Conservation (phyloP, 2,113 vertebrate genomes). For the Anguilla rostrata region DNA sequence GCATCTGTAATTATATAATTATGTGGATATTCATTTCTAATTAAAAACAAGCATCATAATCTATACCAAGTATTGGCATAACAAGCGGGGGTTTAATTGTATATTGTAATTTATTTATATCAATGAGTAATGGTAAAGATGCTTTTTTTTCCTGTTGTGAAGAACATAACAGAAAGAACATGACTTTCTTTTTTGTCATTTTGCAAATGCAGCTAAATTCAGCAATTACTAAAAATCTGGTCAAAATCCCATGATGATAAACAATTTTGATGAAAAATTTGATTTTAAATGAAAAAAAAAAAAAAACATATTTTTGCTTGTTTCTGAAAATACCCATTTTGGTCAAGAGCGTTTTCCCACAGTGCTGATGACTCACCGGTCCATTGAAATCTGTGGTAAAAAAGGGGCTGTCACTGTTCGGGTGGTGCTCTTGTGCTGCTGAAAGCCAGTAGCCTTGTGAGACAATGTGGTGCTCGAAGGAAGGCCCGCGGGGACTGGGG, state of each 20-base stretch:
- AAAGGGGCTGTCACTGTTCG: not conserved
- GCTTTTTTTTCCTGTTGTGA: too few relatives aligned
- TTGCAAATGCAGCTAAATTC: not conserved
- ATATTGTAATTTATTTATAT: slow-evolving; percentile 37
- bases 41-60: slow-evolving; percentile 33
- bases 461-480: slow-evolving; percentile 9
- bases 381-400: not conserved
- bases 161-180: too few relatives aligned
- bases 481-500: slow-evolving; percentile 8
- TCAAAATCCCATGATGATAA: too few relatives aligned
- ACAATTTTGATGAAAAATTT: not conserved
- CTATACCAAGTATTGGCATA: slow-evolving; percentile 25
- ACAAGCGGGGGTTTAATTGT: slow-evolving; percentile 25
- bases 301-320: not conserved
- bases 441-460: slow-evolving; percentile 1
- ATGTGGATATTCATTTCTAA: slow-evolving; percentile 33
- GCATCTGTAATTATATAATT: slow-evolving; percentile 29
- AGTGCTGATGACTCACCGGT: not conserved
- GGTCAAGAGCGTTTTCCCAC: not conserved
- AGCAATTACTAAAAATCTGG: not conserved
- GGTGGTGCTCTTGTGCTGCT: not conserved
- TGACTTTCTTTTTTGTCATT: not conserved
- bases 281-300: too few relatives aligned
- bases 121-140: not conserved
- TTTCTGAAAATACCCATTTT: not conserved